Percentiles rank a stretch among this genome's conserved stretches.
phyloP scores from a whole-genome alignment of 2,888 invertebrate species.

The Spodoptera picta region DNA sequence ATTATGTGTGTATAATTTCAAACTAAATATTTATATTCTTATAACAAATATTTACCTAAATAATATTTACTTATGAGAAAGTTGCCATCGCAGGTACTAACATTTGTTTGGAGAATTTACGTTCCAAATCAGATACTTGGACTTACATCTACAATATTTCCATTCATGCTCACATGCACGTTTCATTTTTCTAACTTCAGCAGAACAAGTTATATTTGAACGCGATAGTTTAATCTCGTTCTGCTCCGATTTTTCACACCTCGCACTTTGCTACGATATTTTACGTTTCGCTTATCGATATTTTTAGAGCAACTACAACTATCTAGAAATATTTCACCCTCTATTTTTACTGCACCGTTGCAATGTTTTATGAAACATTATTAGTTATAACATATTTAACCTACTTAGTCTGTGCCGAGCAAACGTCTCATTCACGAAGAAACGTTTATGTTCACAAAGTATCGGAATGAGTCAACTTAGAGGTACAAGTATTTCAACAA shows the following conservation, averaged over 20 bases:
- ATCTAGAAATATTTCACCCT: neutral
- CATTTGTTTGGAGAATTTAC: too few species aligned
- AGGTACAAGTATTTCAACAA: slow-evolving; percentile 52
- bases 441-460: slow-evolving; percentile 38
- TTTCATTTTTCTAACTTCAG: slow-evolving; percentile 28
- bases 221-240: slow-evolving; percentile 47
- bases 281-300: slow-evolving; percentile 20
- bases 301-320: neutral
- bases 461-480: slow-evolving; percentile 52
- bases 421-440: slow-evolving; percentile 20
- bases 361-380: neutral
- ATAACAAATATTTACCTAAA: too few species aligned
- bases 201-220: slow-evolving; percentile 46
- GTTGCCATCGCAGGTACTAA: too few species aligned
- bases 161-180: slow-evolving; percentile 21
- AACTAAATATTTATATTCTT: too few species aligned
- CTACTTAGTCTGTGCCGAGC: slow-evolving; percentile 7
- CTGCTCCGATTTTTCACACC: slow-evolving; percentile 42
- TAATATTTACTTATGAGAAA: too few species aligned
- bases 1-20: too few species aligned
- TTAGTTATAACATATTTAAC: neutral
- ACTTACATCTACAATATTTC: slow-evolving; percentile 8
- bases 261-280: slow-evolving; percentile 24
- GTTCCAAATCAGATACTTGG: slow-evolving; percentile 1
- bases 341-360: neutral